A percentile compares a stretch with the other conserved stretches of the same genome.
phyloP scores from a whole-genome alignment of 2,113 vertebrate genomes.

The Mesoclemmys tuberculata region DNA sequence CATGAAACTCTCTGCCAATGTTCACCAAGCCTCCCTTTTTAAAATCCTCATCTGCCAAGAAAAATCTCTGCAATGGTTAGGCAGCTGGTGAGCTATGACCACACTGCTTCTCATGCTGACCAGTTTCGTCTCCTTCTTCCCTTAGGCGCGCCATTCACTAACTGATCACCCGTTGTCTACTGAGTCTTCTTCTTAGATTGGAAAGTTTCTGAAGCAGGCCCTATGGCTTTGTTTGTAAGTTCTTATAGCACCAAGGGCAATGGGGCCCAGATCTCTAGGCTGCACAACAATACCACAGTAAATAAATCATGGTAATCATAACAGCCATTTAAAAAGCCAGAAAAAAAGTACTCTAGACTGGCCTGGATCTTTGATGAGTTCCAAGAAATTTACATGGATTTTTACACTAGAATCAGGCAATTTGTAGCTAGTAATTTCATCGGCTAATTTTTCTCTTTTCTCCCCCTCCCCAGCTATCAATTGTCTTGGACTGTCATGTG shows the following conservation, averaged over 20 bases:
- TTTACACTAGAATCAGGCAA: neutral
- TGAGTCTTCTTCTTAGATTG: neutral
- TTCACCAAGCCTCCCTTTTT: neutral
- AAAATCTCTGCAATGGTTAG: neutral
- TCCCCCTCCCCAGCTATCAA: rapidly evolving
- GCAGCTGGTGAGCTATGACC: neutral
- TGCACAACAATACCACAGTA: neutral
- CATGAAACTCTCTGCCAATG: neutral
- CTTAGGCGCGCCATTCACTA: neutral
- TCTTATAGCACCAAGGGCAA: neutral
- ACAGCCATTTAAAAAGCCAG: neutral
- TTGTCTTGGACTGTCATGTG: neutral
- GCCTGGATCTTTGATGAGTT: neutral
- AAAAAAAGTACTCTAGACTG: neutral
- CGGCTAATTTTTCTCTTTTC: neutral
- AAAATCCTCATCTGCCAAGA: neutral
- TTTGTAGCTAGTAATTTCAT: neutral
- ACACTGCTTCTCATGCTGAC: neutral
- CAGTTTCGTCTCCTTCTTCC: neutral
- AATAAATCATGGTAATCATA: neutral
- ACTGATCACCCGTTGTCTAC: neutral
- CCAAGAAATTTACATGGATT: neutral
- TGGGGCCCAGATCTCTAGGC: neutral
- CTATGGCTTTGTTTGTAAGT: neutral
- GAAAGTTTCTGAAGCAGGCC: neutral